A percentile compares a stretch with the other conserved stretches of the same genome.
Conservation (phyloP, 2,888 invertebrate species). For the Drosophila nigricruria region DNA sequence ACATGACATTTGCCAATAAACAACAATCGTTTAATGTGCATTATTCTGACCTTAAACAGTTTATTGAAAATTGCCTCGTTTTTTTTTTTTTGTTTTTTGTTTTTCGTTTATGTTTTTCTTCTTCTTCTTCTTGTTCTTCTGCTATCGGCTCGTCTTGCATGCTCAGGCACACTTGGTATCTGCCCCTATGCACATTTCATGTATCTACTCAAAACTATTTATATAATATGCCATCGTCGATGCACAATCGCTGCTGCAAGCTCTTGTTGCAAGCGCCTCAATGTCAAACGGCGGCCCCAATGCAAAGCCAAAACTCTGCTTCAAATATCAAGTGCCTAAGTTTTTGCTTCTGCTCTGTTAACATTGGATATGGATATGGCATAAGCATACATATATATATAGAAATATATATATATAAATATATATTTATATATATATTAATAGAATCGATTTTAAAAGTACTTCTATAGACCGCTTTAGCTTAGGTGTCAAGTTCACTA, state of each 20-base stretch:
- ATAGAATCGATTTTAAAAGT: not conserved
- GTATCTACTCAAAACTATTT: conserved; percentile 12
- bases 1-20: conserved; percentile 79
- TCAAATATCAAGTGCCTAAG: conserved; percentile 53
- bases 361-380: conserved; percentile 15
- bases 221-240: conserved; percentile 22
- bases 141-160: not conserved
- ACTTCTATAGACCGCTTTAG: not conserved
- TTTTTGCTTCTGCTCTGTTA: conserved; percentile 16
- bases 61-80: conserved; percentile 17
- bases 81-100: not conserved
- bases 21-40: conserved; percentile 74
- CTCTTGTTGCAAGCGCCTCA: conserved; percentile 54
- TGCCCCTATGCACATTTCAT: conserved; percentile 20
- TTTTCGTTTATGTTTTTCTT: not conserved
- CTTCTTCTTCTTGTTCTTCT: not conserved
- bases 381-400: conserved; percentile 13
- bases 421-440: conserved; percentile 10
- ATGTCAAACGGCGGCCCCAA: conserved; percentile 55
- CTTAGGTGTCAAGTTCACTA: conserved; percentile 15
- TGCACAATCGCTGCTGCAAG: conserved; percentile 16
- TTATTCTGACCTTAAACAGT: conserved; percentile 62
- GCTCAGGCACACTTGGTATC: conserved; percentile 4
- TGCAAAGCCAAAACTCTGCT: conserved; percentile 18
- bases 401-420: conserved; percentile 14